phyloP scores from a whole-genome alignment of 2,888 invertebrate genomes.

The Capitulum mitella region DNA sequence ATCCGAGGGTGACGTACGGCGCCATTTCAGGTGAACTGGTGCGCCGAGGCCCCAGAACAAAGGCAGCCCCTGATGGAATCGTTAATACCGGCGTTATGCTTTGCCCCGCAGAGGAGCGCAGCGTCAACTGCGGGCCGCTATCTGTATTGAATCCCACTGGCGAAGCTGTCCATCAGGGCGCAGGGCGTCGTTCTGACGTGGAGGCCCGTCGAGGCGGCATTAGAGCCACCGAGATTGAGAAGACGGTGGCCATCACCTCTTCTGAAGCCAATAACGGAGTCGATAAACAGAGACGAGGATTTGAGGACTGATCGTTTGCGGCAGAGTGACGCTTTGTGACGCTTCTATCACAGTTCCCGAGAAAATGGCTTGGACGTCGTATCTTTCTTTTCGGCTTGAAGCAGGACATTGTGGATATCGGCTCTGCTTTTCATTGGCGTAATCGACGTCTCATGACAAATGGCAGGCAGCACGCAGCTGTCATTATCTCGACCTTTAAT shows the following conservation, averaged over 20 bases:
- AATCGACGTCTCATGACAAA: too few species aligned
- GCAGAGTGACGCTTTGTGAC: background rate
- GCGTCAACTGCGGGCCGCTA: background rate
- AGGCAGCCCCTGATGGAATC: background rate
- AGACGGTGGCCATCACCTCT: background rate
- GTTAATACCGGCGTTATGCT: background rate
- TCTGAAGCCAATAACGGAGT: background rate
- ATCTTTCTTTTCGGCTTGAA: too few species aligned
- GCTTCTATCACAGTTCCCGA: too few species aligned
- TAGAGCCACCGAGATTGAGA: background rate
- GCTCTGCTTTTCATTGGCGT: too few species aligned
- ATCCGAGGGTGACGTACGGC: background rate
- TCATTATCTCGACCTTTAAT: too few species aligned
- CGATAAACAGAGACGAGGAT: conserved; percentile 12
- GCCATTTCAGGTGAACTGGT: background rate
- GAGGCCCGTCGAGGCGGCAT: background rate
- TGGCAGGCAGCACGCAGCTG: too few species aligned
- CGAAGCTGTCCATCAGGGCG: background rate
- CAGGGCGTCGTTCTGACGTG: background rate
- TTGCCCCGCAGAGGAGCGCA: background rate
- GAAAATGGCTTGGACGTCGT: too few species aligned
- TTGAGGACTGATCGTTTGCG: background rate
- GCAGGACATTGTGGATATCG: too few species aligned
- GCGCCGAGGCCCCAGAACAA: background rate
- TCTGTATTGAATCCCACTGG: background rate